Percentiles rank a stretch among this genome's conserved stretches.
Evolutionary conservation across 2,888 invertebrate genomes (phyloP).

Genomic region (Baronia brevicornis): DNA sequence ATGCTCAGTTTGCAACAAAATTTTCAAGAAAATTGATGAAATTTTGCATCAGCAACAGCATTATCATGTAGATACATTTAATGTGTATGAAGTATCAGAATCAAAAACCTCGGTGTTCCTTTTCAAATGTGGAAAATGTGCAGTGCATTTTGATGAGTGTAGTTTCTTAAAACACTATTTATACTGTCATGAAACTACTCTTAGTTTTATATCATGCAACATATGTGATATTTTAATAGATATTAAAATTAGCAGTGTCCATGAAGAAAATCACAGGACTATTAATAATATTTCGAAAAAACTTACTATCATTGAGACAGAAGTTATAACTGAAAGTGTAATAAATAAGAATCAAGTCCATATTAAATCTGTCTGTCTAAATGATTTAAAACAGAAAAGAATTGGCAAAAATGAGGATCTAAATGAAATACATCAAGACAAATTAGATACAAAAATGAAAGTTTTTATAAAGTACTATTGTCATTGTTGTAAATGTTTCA

Average conservation of each 20-base stretch:
- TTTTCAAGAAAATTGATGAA: conserved; percentile 43
- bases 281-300: conserved; percentile 21
- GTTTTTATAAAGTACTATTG: conserved; percentile 33
- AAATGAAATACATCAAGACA: conserved; percentile 1
- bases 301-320: conserved; percentile 30
- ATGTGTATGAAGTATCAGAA: conserved; percentile 30
- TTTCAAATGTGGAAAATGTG: conserved; percentile 45
- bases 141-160: conserved; percentile 40
- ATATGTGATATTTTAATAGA: conserved; percentile 46
- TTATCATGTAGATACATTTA: conserved; percentile 29
- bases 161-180: conserved; percentile 33
- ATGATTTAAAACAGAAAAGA: conserved; percentile 7
- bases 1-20: conserved; percentile 36
- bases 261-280: conserved; percentile 26
- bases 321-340: conserved; percentile 15
- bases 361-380: too few species aligned
- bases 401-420: conserved; percentile 6
- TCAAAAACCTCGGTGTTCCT: conserved; percentile 27
- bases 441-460: conserved; percentile 5
- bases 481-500: conserved; percentile 40
- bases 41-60: conserved; percentile 45
- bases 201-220: conserved; percentile 37
- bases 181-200: conserved; percentile 30
- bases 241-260: conserved; percentile 25
- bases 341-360: too few species aligned